Evolutionary conservation across 2,113 vertebrate genomes (phyloP).

Genomic region (Galemys pyrenaicus): DNA sequence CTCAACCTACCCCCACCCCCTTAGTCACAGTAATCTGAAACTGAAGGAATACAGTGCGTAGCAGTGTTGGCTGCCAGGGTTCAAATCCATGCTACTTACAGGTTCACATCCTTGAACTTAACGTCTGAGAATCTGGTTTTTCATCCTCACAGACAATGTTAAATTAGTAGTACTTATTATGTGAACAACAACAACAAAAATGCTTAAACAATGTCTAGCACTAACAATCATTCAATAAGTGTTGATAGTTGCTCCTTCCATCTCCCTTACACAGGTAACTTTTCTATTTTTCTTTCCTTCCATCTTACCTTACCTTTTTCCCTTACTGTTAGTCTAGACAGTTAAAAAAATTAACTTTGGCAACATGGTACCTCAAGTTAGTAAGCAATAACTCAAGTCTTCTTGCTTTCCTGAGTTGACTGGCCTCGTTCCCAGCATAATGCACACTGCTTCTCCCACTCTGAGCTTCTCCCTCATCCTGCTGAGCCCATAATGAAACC

Average conservation of each 20-base stretch:
- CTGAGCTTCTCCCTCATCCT: background rate
- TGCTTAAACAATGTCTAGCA: background rate
- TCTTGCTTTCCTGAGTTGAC: background rate
- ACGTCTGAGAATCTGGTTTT: conserved; percentile 3
- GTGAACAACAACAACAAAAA: background rate
- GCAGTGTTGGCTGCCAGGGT: background rate
- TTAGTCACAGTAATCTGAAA: background rate
- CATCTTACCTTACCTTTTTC: no score
- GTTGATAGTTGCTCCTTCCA: background rate
- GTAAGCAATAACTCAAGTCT: background rate
- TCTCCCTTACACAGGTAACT: background rate
- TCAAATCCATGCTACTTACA: background rate
- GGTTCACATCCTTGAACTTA: background rate
- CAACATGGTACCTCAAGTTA: background rate
- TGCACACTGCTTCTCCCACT: background rate
- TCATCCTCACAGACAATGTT: background rate
- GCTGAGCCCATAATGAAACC: background rate
- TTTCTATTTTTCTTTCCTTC: conserved; percentile 37
- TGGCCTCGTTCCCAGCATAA: background rate
- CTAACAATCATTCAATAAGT: background rate
- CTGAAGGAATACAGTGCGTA: background rate
- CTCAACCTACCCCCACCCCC: no score
- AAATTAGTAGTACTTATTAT: background rate
- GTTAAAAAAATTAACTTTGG: conserved; percentile 28
- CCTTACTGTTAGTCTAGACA: background rate